Percentiles rank a stretch among this genome's conserved stretches.
phyloP scores from a whole-genome alignment of 2,888 invertebrate genomes.

The Tenthredo amoena region DNA sequence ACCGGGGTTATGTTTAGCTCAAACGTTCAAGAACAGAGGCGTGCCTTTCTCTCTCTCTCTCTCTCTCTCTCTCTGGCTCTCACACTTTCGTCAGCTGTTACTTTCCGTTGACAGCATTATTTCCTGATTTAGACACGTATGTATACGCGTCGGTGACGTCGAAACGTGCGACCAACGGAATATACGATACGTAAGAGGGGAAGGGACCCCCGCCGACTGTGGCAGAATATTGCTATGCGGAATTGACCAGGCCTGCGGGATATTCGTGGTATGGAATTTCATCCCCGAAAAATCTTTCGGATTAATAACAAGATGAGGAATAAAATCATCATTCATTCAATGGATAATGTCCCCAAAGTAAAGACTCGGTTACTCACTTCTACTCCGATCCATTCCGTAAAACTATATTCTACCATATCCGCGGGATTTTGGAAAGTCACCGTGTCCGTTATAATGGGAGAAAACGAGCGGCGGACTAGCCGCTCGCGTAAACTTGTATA shows the following conservation, averaged over 20 bases:
- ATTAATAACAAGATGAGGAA: background rate
- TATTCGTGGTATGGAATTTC: background rate
- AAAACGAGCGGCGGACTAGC: background rate
- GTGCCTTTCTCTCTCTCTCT: background rate
- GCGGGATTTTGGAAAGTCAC: background rate
- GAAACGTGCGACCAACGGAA: background rate
- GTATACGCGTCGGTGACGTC: background rate
- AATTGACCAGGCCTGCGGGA: background rate
- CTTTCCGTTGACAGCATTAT: slow-evolving; percentile 13
- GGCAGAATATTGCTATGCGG: background rate
- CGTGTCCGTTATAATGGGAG: background rate
- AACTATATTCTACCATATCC: background rate
- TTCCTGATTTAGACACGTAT: background rate
- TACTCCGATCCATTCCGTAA: background rate
- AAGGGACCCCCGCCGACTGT: background rate
- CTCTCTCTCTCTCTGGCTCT: background rate
- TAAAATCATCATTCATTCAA: too few species aligned
- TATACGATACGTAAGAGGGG: background rate
- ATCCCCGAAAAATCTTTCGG: background rate
- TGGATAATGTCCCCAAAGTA: background rate
- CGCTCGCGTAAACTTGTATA: background rate
- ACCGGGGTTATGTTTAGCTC: background rate
- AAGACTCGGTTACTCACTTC: background rate
- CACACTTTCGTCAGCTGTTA: slow-evolving; percentile 20
- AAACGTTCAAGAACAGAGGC: slow-evolving; percentile 17